These are phyloP conservation scores for Caenorhabditis virilis DNA, from an alignment of 2,888 invertebrate species.

Conservation along the genomic window DNA sequence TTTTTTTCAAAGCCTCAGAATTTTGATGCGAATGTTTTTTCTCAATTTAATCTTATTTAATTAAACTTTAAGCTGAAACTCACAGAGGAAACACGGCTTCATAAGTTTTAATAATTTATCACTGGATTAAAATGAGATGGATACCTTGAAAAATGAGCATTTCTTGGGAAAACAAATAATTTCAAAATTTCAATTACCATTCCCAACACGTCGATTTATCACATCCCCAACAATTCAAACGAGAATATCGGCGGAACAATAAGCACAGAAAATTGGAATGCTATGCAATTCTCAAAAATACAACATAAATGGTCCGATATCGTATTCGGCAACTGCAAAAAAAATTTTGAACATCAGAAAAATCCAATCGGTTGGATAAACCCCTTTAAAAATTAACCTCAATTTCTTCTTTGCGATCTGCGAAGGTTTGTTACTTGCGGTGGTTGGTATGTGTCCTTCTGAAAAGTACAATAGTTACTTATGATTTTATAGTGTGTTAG, in stretches of 20 bases:
- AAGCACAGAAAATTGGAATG: constrained; percentile 80
- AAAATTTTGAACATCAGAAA: no score
- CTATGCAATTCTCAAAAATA: constrained; percentile 80
- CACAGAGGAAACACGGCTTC: constrained; percentile 96
- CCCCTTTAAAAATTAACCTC: no score
- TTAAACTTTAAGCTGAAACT: constrained; percentile 18
- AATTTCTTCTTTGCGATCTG: no score
- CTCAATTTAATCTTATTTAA: background rate
- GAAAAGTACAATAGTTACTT: no score
- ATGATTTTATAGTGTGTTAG: no score
- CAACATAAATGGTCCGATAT: constrained; percentile 73
- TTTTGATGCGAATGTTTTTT: constrained; percentile 20
- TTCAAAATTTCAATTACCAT: constrained; percentile 76
- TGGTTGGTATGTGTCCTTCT: no score
- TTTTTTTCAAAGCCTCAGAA: constrained; percentile 4
- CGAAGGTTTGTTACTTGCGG: no score
- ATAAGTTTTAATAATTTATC: constrained; percentile 88
- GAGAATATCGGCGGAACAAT: constrained; percentile 82
- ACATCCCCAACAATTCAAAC: constrained; percentile 78
- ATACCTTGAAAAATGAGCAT: constrained; percentile 70
- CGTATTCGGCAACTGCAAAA: constrained; percentile 33
- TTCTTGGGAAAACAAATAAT: no score
- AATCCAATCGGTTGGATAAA: no score
- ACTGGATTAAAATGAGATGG: constrained; percentile 90
- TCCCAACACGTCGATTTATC: constrained; percentile 76